Base-by-base conservation (phyloP, 2,888 invertebrate species). In the Timema podura region DNA sequence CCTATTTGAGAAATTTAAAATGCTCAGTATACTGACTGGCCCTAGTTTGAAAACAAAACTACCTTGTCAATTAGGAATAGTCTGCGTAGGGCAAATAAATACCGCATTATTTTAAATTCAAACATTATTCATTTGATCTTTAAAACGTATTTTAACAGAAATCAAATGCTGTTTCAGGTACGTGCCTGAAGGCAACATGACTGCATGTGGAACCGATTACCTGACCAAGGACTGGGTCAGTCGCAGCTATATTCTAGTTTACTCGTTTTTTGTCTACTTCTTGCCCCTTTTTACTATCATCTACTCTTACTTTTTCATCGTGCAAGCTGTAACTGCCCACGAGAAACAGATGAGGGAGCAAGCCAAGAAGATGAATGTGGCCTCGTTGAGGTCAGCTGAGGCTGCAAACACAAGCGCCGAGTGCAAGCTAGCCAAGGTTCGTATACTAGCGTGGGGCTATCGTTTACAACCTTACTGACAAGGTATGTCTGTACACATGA, bases 321-420 rank as follows among this genome's bases (percentile, higher is more conserved):
- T 93, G 75, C 88, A 90, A 86, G 93, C 93, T 75, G 93, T 93
- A 71, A 85, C 90, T 71, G 91, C 90, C 76, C 95, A 95, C 83
- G 94, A 95, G 81, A 92, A 89, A 78, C 86, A 85, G 61, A 93
- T 95, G 92, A 86, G 92, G 76, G 94, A 93, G 80, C 94, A 95
- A 82, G 95, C 95, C 68, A 94, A 94, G 82, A 95, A 95, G 83
- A 95, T 95, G 95, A 95, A 95, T 81, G 95, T 95, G 6, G 91
- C 93, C 73, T 93, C 93, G 51, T 85, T 95, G 69, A 86, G 94
- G 79, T 92, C 92, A 49, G 87, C 90, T 47, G 92, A 93, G 78
- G 87, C 89, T 75, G 86, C 88, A 13, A 88, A 89, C 76, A 90
- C 91, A 66, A 93, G 92, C 77, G 92, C 93, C 9, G 94, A 94